Evolutionary conservation across 2,113 vertebrate species (phyloP).

Genomic region (Pavo muticus): DNA sequence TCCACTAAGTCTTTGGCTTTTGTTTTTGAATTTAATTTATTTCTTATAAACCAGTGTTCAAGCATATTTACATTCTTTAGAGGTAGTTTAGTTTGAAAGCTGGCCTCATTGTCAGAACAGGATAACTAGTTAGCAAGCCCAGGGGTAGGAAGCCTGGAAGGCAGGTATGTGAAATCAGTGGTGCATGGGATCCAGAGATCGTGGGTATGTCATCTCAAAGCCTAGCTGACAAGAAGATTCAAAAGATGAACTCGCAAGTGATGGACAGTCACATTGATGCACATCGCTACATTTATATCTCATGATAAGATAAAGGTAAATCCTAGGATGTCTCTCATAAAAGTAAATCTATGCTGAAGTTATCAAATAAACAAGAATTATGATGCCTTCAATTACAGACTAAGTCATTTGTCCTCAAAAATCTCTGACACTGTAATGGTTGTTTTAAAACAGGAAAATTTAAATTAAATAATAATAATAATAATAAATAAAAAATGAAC

Average conservation of each 20-base stretch:
- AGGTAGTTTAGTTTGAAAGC: background rate
- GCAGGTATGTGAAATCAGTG: conserved; percentile 42
- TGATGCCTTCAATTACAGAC: background rate
- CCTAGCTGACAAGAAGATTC: conserved; percentile 52
- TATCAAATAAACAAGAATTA: background rate
- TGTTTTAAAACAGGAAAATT: background rate
- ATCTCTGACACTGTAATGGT: background rate
- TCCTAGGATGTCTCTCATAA: background rate
- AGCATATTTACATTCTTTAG: background rate
- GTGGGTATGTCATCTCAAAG: conserved; percentile 63
- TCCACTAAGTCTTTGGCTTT: background rate
- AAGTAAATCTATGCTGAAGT: background rate
- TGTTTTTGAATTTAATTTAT: conserved; percentile 6
- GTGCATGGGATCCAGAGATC: conserved; percentile 5
- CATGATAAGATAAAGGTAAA: conserved; percentile 57
- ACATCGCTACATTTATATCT: conserved; percentile 19
- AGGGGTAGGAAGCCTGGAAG: conserved; percentile 47
- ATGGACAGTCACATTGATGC: conserved; percentile 50
- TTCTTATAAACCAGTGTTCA: background rate
- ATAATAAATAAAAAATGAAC: background rate
- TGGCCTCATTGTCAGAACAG: background rate
- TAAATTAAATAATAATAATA: background rate
- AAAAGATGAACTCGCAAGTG: conserved; percentile 45
- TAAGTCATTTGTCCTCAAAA: background rate
- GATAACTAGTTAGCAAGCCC: background rate